These are phyloP conservation scores for Criorhina ranunculi DNA, from an alignment of 2,888 invertebrate species.

Conservation along the genomic window DNA sequence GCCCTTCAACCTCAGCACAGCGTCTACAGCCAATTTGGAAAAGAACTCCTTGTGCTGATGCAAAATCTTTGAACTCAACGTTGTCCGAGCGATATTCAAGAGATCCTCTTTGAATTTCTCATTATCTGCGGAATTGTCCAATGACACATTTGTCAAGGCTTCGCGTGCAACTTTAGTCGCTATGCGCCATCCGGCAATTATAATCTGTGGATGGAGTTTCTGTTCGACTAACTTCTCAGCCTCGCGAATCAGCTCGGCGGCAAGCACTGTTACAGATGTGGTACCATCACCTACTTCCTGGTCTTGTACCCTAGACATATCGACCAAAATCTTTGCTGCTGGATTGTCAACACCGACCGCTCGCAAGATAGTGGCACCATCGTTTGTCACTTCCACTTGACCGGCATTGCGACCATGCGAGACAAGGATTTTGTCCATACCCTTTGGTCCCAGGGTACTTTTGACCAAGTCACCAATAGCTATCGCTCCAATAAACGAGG, in stretches of 20 bases:
- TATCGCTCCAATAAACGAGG: slow-evolving; percentile 99
- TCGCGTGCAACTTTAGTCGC: slow-evolving; percentile 93
- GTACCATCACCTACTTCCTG: slow-evolving; percentile 99
- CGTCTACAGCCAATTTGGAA: slow-evolving; percentile 97
- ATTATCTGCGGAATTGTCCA: slow-evolving; percentile 92
- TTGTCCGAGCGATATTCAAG: slow-evolving; percentile 98
- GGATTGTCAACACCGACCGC: slow-evolving; percentile 99
- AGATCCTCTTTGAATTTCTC: slow-evolving; percentile 94
- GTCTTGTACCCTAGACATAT: slow-evolving; percentile 99
- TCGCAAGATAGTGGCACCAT: slow-evolving; percentile 99
- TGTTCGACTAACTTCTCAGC: slow-evolving; percentile 97
- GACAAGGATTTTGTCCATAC: slow-evolving; percentile 97
- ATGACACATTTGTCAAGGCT: slow-evolving; percentile 91
- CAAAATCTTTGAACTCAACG: slow-evolving; percentile 98
- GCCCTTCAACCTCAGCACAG: slow-evolving; percentile 96
- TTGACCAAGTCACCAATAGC: slow-evolving; percentile 99
- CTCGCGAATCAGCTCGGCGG: slow-evolving; percentile 96
- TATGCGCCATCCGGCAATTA: slow-evolving; percentile 97
- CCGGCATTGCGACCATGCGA: slow-evolving; percentile 92
- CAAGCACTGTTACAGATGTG: slow-evolving; percentile 97
- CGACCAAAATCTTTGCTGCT: slow-evolving; percentile 99
- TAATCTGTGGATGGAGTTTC: slow-evolving; percentile 99
- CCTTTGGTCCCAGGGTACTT: slow-evolving; percentile 99
- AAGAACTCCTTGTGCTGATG: slow-evolving; percentile 99
- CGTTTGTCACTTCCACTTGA: slow-evolving; percentile 98